Base-by-base conservation (phyloP, 2,888 invertebrate genomes). In the Mimumesa dahlbomi region DNA sequence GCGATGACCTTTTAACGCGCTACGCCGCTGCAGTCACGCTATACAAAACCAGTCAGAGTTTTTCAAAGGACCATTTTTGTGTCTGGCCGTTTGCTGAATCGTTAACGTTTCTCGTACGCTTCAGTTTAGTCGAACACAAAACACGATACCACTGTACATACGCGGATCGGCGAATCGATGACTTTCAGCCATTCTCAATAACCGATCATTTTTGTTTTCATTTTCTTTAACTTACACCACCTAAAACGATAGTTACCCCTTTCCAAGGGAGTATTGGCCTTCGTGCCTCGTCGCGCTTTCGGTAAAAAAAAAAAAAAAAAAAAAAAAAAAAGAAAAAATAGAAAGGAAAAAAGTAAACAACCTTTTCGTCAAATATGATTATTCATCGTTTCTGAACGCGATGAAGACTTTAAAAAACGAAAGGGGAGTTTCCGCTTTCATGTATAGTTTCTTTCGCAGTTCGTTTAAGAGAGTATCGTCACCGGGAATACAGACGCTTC, bases 191-290 rank as follows among this genome's bases (percentile, higher is more conserved):
- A 40, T 29, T 6, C n/a, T 25, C n/a, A 59, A 18, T 38, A 19
- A 34, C 36, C 14, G 6, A 25, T 5, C 25, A 34, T 34, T 34
- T 29, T 29, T 6, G 7, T 29, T 6, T 29, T 29, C 29, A 6
- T 6, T 29, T 21, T 21, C 19, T 56, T 63, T 62, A 42, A 56
- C 58, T 72, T 56, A 46, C 22, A 48, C 25, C 36, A 16, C 1
- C 9, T 13, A 52, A 48, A 25, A 13, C 4, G 7, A 25, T 25
- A 36, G 16, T 22, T 36, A 11, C 49, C 64, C 72, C 73, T 68
- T 68, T 63, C 53, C 48, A 72, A 72, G 73, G 68, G 72, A 50
- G 11, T 16, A n/a, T n/a, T n/a, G n/a, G n/a, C n/a, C n/a, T n/a
- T n/a, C n/a, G n/a, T n/a, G n/a, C n/a, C n/a, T n/a, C n/a, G n/a